Evolutionary conservation across 2,797 vertebrate species (phyloP).

Genomic region (Pachyuromys duprasi): DNA sequence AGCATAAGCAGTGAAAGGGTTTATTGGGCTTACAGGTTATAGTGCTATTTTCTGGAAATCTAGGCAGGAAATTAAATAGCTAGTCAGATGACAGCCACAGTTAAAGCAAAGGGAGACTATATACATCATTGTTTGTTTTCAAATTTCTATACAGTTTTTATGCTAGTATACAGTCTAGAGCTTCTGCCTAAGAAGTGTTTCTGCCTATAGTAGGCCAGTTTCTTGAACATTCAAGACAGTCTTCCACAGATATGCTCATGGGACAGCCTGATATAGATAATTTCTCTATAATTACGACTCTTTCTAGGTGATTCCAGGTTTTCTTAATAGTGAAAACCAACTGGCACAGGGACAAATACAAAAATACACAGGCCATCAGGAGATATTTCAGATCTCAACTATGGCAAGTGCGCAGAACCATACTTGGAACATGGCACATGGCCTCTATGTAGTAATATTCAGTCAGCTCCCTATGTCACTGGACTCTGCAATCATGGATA

Average conservation of each 20-base stretch:
- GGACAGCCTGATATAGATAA: background rate
- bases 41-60: background rate
- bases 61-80: background rate
- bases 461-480: background rate
- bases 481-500: background rate
- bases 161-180: no score
- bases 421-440: background rate
- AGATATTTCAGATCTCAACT: background rate
- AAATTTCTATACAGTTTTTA: background rate
- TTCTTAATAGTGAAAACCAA: background rate
- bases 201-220: background rate
- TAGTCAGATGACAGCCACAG: background rate
- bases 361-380: background rate
- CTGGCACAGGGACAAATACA: background rate
- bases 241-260: background rate
- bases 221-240: background rate
- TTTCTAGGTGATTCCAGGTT: background rate
- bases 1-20: background rate
- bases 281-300: background rate
- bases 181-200: background rate
- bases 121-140: no score
- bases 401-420: background rate
- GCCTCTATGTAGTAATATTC: background rate
- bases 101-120: background rate
- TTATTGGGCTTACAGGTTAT: background rate